Evolutionary conservation across 2,797 vertebrate species (phyloP).

Genomic region (Champsocephalus esox): DNA sequence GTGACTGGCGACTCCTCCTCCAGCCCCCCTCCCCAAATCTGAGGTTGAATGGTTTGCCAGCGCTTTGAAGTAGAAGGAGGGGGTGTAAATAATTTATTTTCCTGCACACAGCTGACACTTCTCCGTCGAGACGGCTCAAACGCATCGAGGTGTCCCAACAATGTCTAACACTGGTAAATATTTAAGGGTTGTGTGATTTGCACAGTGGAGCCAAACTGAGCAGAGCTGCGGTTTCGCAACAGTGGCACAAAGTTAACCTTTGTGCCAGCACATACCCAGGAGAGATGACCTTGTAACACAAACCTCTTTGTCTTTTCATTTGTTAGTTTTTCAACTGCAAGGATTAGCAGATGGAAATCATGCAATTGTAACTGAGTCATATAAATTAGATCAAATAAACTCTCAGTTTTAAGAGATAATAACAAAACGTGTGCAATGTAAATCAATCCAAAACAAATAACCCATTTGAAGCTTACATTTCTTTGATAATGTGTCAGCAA

Average conservation of each 20-base stretch:
- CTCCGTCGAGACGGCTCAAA: conserved; percentile 70
- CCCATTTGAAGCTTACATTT: neutral
- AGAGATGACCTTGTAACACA: neutral
- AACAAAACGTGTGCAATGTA: neutral
- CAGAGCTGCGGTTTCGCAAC: conserved; percentile 37
- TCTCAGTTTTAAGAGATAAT: conserved; percentile 11
- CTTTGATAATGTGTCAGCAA: neutral
- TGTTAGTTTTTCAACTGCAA: neutral
- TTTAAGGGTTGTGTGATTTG: conserved; percentile 70
- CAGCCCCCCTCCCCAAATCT: conserved; percentile 58
- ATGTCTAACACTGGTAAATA: conserved; percentile 77
- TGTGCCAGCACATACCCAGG: conserved; percentile 21
- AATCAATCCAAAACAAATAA: neutral
- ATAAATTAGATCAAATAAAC: conserved; percentile 4
- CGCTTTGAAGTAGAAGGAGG: conserved; percentile 83
- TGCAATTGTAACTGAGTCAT: neutral
- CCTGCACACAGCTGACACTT: conserved; percentile 75
- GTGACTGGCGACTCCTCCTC: conserved; percentile 68
- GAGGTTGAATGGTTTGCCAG: conserved; percentile 78
- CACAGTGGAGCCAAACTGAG: conserved; percentile 45
- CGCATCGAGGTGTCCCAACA: conserved; percentile 72
- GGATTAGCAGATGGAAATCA: neutral
- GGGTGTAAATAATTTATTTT: conserved; percentile 86
- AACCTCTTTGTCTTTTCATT: neutral
- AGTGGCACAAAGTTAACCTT: conserved; percentile 41